These are phyloP conservation scores for Smittia sp. DNA, from an alignment of 2,888 invertebrate species.

Conservation along the genomic window DNA sequence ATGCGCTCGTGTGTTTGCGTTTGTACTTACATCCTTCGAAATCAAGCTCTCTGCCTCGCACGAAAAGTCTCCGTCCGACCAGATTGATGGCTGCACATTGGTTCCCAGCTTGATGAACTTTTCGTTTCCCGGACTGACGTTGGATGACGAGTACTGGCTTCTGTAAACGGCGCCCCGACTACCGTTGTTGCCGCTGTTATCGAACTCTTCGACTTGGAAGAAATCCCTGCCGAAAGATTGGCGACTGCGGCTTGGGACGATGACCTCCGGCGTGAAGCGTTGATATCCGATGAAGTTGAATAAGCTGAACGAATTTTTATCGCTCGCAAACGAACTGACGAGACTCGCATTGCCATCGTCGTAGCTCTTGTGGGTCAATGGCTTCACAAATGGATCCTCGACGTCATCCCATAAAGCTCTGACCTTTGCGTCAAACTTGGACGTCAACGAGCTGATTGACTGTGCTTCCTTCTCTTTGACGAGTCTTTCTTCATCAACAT, in stretches of 20 bases:
- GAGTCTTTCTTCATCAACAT: conserved; percentile 46
- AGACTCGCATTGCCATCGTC: conserved; percentile 30
- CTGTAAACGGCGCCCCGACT: conserved; percentile 8
- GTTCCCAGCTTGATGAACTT: conserved; percentile 54
- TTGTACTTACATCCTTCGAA: conserved; percentile 28
- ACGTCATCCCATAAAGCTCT: conserved; percentile 64
- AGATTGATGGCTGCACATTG: conserved; percentile 58
- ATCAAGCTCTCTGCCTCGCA: conserved; percentile 45
- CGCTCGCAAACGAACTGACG: conserved; percentile 36
- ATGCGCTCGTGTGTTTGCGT: background rate
- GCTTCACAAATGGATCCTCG: conserved; percentile 50
- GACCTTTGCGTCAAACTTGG: conserved; percentile 66
- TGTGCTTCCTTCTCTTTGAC: background rate
- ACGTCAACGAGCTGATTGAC: conserved; percentile 59
- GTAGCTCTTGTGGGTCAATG: conserved; percentile 32
- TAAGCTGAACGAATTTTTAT: conserved; percentile 29
- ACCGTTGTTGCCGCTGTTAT: conserved; percentile 52
- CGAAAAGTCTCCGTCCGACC: conserved; percentile 52
- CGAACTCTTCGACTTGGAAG: conserved; percentile 10
- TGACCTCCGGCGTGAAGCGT: conserved; percentile 48
- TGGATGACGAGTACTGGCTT: conserved; percentile 48
- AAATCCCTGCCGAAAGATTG: background rate
- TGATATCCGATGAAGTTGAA: conserved; percentile 59
- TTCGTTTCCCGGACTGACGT: conserved; percentile 47
- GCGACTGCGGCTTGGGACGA: conserved; percentile 18